These are phyloP conservation scores for Rhodeus uyekii DNA, from an alignment of 2,797 vertebrate species.

Conservation along the genomic window DNA sequence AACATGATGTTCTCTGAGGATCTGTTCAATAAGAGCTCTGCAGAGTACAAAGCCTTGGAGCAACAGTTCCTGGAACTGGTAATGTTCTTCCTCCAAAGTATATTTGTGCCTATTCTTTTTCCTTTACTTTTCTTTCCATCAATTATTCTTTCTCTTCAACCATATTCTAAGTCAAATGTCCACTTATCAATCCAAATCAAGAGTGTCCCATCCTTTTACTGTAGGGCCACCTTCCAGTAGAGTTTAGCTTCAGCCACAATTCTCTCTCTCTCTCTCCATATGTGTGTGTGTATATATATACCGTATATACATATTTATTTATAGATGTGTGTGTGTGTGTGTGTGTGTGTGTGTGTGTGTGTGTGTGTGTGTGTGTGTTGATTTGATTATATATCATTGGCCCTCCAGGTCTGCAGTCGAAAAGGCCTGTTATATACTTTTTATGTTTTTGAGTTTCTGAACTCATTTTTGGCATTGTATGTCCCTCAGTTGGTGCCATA, in stretches of 20 bases:
- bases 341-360: too few species aligned
- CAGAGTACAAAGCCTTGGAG: constrained; percentile 92
- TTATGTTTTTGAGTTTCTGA: background rate
- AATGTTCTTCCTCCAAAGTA: constrained; percentile 37
- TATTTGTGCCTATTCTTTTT: background rate
- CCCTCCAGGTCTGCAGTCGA: background rate
- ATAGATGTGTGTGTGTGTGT: too few species aligned
- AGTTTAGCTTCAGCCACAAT: background rate
- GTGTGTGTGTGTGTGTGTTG: too few species aligned
- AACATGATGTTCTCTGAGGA: constrained; percentile 97
- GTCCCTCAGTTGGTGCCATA: constrained; percentile 88
- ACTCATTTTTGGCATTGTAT: constrained; percentile 19
- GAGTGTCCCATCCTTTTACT: background rate
- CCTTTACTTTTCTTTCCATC: too few species aligned
- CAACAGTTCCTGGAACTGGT: constrained; percentile 92
- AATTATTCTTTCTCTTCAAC: background rate
- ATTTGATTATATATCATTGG: too few species aligned
- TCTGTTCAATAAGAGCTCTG: constrained; percentile 95
- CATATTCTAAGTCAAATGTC: background rate
- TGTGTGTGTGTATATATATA: too few species aligned
- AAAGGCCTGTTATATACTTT: background rate
- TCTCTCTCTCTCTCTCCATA: too few species aligned
- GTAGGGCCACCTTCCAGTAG: background rate
- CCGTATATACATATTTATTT: too few species aligned
- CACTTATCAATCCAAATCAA: background rate